Evolutionary conservation across 1,140 invertebrate species (phyloP), one percentile per base, ranked within the genome.

Genomic region (Drusus annulatus): DNA sequence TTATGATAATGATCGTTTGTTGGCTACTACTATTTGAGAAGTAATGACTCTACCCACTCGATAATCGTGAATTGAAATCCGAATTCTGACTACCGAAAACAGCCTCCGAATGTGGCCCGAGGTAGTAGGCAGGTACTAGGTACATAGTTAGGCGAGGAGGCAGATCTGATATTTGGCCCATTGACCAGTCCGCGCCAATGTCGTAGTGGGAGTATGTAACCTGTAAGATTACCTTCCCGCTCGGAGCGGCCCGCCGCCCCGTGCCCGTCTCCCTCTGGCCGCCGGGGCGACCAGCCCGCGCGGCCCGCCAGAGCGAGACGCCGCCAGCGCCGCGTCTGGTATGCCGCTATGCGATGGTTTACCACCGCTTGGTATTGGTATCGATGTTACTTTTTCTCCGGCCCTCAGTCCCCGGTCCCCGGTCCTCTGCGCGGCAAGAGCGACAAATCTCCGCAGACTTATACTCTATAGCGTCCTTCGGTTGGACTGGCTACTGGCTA

Each of bases 351-450:
- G n/a, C 50, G 76, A 63, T 45, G 60, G 58, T 25, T 75, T 25
- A 54, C 45, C 60, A 21, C 75, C 19, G 50, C 51, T 71, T 69
- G 28, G 65, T 69, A 45, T 71, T 50, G 63, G 25, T 68, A 68
- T 68, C 63, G 63, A 50, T 69, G 60, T 71, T 71, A 75, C 71
- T 56, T 75, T 78, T 65, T 78, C 76, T 78, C 76, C 17, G 45
- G n/a, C 28, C 36, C 51, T 21, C 16, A 28, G 25, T 28, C 19
- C 25, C 3, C 13, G 17, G 15, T 69, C 28, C 36, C n/a, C 17
- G n/a, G 68, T 36, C 10, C 21, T 68, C 31, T 45, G 63, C 23
- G 25, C 63, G 28, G 25, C 3, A 15, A 68, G 63, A 25, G 31
- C n/a, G 19, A 60, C 19, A 19, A 45, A 45, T 45, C 36, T 45